Conservation (phyloP, 2,797 vertebrate genomes). For the Rhinichthys osculus region DNA sequence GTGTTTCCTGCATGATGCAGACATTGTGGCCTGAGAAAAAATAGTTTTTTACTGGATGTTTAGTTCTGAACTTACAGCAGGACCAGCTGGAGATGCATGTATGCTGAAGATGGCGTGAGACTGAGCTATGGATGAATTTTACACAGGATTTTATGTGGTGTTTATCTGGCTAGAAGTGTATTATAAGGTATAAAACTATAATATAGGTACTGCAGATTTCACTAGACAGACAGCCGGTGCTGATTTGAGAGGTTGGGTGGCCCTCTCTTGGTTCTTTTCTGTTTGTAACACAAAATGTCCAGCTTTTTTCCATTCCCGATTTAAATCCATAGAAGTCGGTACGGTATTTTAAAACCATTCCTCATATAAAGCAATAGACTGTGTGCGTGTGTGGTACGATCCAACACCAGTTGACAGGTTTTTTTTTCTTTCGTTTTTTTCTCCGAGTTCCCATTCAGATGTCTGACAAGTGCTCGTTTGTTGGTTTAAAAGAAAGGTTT, state of each 20-base stretch:
- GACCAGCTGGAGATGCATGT: slow-evolving; percentile 63
- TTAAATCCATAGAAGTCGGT: slow-evolving; percentile 61
- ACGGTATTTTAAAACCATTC: slow-evolving; percentile 60
- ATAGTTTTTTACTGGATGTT: slow-evolving; percentile 54
- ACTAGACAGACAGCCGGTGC: slow-evolving; percentile 63
- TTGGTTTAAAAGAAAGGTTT: slow-evolving; percentile 63
- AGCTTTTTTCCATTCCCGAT: slow-evolving; percentile 41
- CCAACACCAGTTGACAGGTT: not conserved
- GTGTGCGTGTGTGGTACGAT: slow-evolving; percentile 61
- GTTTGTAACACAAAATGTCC: slow-evolving; percentile 55
- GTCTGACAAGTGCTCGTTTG: slow-evolving; percentile 64
- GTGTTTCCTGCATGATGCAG: slow-evolving; percentile 57
- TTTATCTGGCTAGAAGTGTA: slow-evolving; percentile 66
- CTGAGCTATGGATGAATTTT: slow-evolving; percentile 64
- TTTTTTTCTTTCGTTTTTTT: not conserved
- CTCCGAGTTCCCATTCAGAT: slow-evolving; percentile 30
- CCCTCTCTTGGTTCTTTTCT: slow-evolving; percentile 22
- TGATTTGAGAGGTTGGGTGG: slow-evolving; percentile 67
- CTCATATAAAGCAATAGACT: slow-evolving; percentile 53
- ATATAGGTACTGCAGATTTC: slow-evolving; percentile 78
- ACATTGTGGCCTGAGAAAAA: slow-evolving; percentile 49
- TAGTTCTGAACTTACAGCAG: slow-evolving; percentile 60
- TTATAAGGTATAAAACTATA: slow-evolving; percentile 79
- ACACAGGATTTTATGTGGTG: slow-evolving; percentile 79
- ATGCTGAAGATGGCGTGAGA: slow-evolving; percentile 66